Evolutionary conservation across 2,797 vertebrate species (phyloP).

Genomic region (Enteromius fasciolatus): DNA sequence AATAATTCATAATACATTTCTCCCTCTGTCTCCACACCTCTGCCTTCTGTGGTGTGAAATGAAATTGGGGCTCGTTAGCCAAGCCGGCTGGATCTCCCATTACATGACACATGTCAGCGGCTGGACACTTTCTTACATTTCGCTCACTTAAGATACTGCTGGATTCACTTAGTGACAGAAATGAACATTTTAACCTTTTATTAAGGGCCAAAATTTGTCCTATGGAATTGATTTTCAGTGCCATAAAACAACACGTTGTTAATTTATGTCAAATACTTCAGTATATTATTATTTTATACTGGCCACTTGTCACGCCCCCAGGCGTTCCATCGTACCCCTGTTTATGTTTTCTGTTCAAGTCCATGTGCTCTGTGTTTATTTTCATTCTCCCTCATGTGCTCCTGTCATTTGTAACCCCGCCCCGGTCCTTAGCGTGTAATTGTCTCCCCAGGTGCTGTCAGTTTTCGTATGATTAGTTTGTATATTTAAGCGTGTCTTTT

Average conservation of each 20-base stretch:
- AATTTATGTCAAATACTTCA: not conserved
- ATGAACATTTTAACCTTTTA: not conserved
- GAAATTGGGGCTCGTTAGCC: constrained; percentile 69
- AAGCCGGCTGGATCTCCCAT: constrained; percentile 63
- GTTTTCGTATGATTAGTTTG: too few species aligned
- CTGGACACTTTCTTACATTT: constrained; percentile 29
- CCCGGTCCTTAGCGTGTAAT: too few species aligned
- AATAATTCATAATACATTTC: constrained; percentile 74
- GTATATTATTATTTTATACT: not conserved
- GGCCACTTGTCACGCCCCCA: too few species aligned
- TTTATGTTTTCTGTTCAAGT: too few species aligned
- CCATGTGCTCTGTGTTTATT: too few species aligned
- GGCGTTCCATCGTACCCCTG: too few species aligned
- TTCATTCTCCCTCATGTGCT: too few species aligned
- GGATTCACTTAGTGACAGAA: not conserved
- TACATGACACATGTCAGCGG: constrained; percentile 38
- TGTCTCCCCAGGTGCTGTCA: too few species aligned
- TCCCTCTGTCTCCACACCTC: constrained; percentile 62
- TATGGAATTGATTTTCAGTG: not conserved
- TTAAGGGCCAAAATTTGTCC: not conserved
- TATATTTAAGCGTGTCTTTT: too few species aligned
- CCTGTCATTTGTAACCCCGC: too few species aligned
- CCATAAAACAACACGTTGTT: not conserved
- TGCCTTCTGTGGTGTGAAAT: constrained; percentile 68
- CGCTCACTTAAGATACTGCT: not conserved